Conservation (phyloP, 2,113 vertebrate species). For the Muscicapa adusta region DNA sequence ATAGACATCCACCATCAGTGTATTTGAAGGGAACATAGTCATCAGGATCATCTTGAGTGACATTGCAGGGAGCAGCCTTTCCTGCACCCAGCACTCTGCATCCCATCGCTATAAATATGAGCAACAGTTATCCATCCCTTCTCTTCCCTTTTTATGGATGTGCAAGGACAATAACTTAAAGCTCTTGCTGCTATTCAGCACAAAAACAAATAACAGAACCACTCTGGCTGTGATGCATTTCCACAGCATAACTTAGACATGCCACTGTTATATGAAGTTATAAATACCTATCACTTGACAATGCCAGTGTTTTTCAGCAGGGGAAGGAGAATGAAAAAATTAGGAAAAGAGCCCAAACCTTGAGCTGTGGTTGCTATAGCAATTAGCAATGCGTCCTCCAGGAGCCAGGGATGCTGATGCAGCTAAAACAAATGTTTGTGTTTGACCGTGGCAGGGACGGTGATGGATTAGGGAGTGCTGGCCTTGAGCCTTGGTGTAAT, state of each 20-base stretch:
- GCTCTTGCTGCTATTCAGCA: conserved; percentile 65
- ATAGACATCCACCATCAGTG: not conserved
- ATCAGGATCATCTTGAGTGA: not conserved
- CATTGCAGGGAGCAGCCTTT: not conserved
- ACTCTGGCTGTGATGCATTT: conserved; percentile 61
- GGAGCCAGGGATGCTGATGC: conserved; percentile 72
- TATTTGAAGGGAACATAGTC: not conserved
- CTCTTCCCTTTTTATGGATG: conserved; percentile 6
- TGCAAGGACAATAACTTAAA: conserved; percentile 65
- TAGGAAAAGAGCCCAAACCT: not conserved
- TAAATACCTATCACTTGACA: conserved; percentile 74
- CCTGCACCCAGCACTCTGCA: not conserved
- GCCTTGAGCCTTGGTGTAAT: conserved; percentile 73
- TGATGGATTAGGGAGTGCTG: conserved; percentile 74
- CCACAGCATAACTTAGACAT: conserved; percentile 32
- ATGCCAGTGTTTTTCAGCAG: conserved; percentile 34
- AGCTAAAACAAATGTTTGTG: conserved; percentile 79
- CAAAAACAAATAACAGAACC: conserved; percentile 69
- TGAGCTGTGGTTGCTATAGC: conserved; percentile 65
- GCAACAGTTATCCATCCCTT: conserved; percentile 56
- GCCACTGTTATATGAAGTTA: conserved; percentile 70
- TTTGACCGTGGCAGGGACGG: conserved; percentile 52
- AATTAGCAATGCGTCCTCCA: conserved; percentile 65
- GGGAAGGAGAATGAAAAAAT: not conserved
- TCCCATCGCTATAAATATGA: conserved; percentile 39